Evolutionary conservation across 2,113 vertebrate genomes (phyloP).

Genomic region (Tringa solitaria): DNA sequence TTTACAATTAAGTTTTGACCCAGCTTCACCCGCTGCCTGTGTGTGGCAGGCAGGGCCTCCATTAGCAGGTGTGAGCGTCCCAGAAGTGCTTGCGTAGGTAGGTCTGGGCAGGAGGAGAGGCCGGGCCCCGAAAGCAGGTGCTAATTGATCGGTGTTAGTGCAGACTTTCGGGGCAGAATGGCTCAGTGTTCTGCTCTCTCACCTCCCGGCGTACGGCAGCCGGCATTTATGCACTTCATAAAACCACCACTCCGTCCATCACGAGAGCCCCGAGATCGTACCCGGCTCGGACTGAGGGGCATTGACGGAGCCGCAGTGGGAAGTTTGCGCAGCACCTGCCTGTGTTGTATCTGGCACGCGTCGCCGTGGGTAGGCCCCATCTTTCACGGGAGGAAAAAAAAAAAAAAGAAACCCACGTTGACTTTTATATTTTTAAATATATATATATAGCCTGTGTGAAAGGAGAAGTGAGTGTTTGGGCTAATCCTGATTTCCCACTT

Average conservation of each 20-base stretch:
- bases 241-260: slow-evolving; percentile 28
- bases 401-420: not conserved
- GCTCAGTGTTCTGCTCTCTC: slow-evolving; percentile 12
- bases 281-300: not conserved
- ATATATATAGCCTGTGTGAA: not conserved
- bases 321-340: slow-evolving; percentile 55
- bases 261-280: not conserved
- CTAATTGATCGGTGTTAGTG: slow-evolving; percentile 51
- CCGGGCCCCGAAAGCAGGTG: not conserved
- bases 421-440: not conserved
- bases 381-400: not conserved
- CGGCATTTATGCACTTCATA: not conserved
- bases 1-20: not conserved
- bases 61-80: slow-evolving; percentile 1
- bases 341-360: not conserved
- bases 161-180: not conserved
- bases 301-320: not conserved
- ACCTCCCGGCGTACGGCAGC: not conserved
- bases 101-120: not conserved
- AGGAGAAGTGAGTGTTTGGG: not conserved
- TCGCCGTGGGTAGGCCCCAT: accelerated
- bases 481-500: not conserved
- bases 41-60: not conserved
- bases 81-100: not conserved
- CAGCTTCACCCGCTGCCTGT: not conserved